These are phyloP conservation scores for Laticauda laticaudata DNA, from an alignment of 2,113 vertebrate species.

Conservation along the genomic window DNA sequence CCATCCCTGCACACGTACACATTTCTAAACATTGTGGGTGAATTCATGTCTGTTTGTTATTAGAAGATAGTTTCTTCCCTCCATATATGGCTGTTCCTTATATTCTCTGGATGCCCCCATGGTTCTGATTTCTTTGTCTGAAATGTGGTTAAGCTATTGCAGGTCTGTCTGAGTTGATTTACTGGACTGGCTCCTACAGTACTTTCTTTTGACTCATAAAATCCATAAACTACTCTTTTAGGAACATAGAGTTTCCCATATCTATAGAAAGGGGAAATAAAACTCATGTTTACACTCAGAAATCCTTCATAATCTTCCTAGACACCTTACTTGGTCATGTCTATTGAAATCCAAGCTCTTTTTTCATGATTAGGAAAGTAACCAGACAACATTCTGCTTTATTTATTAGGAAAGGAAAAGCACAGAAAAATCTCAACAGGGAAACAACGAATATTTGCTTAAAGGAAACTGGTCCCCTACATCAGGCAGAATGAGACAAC, in stretches of 20 bases:
- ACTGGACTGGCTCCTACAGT: conserved; percentile 37
- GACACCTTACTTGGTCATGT: conserved; percentile 59
- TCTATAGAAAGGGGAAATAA: conserved; percentile 30
- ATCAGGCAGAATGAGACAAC: background rate
- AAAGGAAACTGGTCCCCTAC: background rate
- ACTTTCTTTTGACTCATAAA: conserved; percentile 71
- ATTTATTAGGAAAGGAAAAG: background rate
- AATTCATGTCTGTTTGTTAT: conserved; percentile 64
- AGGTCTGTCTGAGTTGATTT: conserved; percentile 58
- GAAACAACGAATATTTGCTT: background rate
- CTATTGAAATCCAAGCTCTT: conserved; percentile 59
- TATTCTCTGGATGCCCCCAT: conserved; percentile 49
- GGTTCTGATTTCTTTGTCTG: conserved; percentile 61
- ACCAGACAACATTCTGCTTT: conserved; percentile 34
- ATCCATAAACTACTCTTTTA: conserved; percentile 56
- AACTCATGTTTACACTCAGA: conserved; percentile 42
- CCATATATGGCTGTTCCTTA: conserved; percentile 61
- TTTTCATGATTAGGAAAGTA: conserved; percentile 43
- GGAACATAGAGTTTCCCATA: conserved; percentile 49
- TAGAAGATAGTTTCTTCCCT: conserved; percentile 48
- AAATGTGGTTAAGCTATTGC: conserved; percentile 63
- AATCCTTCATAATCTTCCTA: conserved; percentile 41
- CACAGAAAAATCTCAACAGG: conserved; percentile 14
- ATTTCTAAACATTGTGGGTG: conserved; percentile 56
- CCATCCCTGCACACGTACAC: conserved; percentile 19